Conservation (phyloP, 1,140 invertebrate species). For the Lamellibrachia luymesi region DNA sequence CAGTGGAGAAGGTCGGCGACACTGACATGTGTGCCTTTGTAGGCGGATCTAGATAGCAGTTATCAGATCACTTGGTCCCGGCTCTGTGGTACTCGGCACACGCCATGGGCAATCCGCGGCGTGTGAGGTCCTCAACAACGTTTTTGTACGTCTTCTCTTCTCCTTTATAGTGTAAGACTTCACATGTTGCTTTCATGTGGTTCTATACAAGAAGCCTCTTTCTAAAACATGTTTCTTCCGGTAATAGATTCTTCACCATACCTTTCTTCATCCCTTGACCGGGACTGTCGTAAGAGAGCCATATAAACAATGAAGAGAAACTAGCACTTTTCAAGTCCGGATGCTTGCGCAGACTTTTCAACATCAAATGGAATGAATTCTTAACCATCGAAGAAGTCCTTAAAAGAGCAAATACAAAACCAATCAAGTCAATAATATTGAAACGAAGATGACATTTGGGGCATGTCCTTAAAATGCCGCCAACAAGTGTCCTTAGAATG, state of each 20-base stretch:
- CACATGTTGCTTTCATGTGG: neutral
- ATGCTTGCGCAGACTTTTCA: too few species aligned
- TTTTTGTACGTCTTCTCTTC: neutral
- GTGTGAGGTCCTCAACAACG: neutral
- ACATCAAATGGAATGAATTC: too few species aligned
- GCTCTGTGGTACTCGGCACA: neutral
- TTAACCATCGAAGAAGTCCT: too few species aligned
- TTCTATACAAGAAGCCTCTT: neutral
- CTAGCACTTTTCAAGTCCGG: too few species aligned
- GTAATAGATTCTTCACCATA: neutral
- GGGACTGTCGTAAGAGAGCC: too few species aligned
- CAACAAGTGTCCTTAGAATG: too few species aligned
- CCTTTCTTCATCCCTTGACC: too few species aligned
- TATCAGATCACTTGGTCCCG: neutral
- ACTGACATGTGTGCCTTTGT: neutral
- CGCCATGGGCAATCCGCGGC: neutral
- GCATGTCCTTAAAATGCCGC: too few species aligned
- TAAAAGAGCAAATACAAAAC: too few species aligned
- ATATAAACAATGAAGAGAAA: too few species aligned
- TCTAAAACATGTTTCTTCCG: neutral
- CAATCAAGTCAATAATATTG: too few species aligned
- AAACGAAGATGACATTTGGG: too few species aligned
- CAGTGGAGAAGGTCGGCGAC: neutral
- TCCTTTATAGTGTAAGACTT: neutral
- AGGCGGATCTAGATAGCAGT: neutral